phyloP scores from a whole-genome alignment of 2,797 vertebrate species.

The Uromys caudimaculatus region DNA sequence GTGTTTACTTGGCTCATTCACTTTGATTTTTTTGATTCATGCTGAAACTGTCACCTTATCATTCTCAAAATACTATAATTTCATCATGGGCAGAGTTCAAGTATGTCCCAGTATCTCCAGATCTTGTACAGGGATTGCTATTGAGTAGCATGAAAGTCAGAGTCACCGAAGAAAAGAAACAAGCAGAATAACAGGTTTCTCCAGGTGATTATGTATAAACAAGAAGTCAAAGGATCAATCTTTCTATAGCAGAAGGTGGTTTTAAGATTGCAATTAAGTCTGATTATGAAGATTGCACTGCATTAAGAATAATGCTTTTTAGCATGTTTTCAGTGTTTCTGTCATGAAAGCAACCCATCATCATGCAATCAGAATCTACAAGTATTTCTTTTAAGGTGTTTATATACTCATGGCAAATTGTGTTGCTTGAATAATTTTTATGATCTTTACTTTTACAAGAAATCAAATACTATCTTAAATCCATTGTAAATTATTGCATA shows the following conservation, averaged over 20 bases:
- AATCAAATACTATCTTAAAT: constrained; percentile 20
- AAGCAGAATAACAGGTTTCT: constrained; percentile 60
- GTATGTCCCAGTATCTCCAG: background rate
- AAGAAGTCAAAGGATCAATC: constrained; percentile 66
- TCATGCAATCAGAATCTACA: constrained; percentile 66
- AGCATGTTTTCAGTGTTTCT: constrained; percentile 44
- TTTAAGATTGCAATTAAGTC: constrained; percentile 69
- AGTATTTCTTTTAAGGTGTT: constrained; percentile 64
- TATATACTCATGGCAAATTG: constrained; percentile 60
- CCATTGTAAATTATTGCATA: background rate
- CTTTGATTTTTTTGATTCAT: background rate
- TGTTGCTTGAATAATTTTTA: constrained; percentile 28
- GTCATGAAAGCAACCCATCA: constrained; percentile 62
- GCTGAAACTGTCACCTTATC: background rate
- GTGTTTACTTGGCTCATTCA: background rate
- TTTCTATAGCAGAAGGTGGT: constrained; percentile 51
- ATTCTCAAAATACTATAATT: background rate
- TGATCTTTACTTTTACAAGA: constrained; percentile 55
- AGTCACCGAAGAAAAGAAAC: constrained; percentile 37
- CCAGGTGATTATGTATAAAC: constrained; percentile 51
- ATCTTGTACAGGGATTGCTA: background rate
- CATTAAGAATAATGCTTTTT: constrained; percentile 68
- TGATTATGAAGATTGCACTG: constrained; percentile 61
- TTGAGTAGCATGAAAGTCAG: constrained; percentile 1
- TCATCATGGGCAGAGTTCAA: background rate